Conservation (phyloP, 1,140 invertebrate species). For the Drosophila arizonae region DNA sequence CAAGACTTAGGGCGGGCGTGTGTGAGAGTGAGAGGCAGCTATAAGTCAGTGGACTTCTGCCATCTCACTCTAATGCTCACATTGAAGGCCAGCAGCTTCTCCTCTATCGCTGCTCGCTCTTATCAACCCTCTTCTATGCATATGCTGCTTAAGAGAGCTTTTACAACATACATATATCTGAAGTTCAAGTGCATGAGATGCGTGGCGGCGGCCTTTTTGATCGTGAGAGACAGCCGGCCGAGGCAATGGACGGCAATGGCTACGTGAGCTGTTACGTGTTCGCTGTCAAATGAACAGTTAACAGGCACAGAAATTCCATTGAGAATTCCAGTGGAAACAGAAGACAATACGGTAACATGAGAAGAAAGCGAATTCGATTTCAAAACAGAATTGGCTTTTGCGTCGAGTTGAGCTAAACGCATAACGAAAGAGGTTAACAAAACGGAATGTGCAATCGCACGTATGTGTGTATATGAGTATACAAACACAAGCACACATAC, state of each 20-base stretch:
- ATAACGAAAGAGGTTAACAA: slow-evolving; percentile 81
- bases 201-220: slow-evolving; percentile 12
- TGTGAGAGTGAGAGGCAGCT: neutral
- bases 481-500: neutral
- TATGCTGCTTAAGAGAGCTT: neutral
- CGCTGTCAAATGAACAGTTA: slow-evolving; percentile 30
- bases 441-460: slow-evolving; percentile 67
- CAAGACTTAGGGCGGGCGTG: neutral
- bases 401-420: slow-evolving; percentile 32
- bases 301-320: slow-evolving; percentile 60
- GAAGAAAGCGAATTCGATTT: slow-evolving; percentile 79
- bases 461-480: slow-evolving; percentile 9
- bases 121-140: neutral
- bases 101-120: neutral
- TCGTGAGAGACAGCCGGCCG: neutral
- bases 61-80: neutral
- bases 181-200: slow-evolving; percentile 60
- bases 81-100: neutral
- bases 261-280: slow-evolving; percentile 50
- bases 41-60: neutral
- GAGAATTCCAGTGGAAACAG: slow-evolving; percentile 60
- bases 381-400: slow-evolving; percentile 65
- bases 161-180: neutral
- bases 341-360: slow-evolving; percentile 35
- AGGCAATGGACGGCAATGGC: slow-evolving; percentile 7